These are phyloP conservation scores for Euura lappo DNA, from an alignment of 1,140 invertebrate species.

Conservation along the genomic window DNA sequence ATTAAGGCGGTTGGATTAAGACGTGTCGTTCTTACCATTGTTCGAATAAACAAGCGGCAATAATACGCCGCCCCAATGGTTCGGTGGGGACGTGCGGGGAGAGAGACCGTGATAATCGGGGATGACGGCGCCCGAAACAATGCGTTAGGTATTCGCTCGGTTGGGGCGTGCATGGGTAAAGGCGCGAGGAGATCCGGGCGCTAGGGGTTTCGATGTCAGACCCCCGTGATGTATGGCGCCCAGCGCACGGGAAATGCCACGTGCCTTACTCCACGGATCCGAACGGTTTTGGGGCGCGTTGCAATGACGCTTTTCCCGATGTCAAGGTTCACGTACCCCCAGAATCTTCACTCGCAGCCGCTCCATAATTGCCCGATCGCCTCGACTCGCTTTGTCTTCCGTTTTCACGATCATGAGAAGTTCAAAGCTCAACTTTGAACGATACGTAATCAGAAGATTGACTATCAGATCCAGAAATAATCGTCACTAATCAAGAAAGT, in stretches of 20 bases:
- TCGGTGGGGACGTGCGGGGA: constrained; percentile 7
- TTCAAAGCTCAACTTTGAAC: too few relatives aligned
- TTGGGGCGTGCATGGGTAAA: constrained; percentile 8
- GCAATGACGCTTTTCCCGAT: not conserved
- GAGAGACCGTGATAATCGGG: constrained; percentile 37
- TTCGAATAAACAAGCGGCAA: constrained; percentile 22
- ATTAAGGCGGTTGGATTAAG: constrained; percentile 22
- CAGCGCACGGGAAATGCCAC: constrained; percentile 41
- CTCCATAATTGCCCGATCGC: too few relatives aligned
- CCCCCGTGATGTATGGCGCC: constrained; percentile 43
- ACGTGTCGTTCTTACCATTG: constrained; percentile 24
- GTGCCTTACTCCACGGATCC: constrained; percentile 28
- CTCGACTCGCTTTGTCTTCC: too few relatives aligned
- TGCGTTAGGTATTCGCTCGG: constrained; percentile 32
- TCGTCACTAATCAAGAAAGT: too few relatives aligned
- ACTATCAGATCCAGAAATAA: too few relatives aligned
- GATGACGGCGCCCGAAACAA: constrained; percentile 49
- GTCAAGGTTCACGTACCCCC: too few relatives aligned
- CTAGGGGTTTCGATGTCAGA: constrained; percentile 41
- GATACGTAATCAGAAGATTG: too few relatives aligned
- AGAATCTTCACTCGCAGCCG: too few relatives aligned
- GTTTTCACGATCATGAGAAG: too few relatives aligned
- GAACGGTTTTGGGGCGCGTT: not conserved
- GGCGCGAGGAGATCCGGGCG: constrained; percentile 13
- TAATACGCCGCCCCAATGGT: constrained; percentile 7